Base-by-base conservation (phyloP, 2,888 invertebrate species). In the Antheraea assamensis region DNA sequence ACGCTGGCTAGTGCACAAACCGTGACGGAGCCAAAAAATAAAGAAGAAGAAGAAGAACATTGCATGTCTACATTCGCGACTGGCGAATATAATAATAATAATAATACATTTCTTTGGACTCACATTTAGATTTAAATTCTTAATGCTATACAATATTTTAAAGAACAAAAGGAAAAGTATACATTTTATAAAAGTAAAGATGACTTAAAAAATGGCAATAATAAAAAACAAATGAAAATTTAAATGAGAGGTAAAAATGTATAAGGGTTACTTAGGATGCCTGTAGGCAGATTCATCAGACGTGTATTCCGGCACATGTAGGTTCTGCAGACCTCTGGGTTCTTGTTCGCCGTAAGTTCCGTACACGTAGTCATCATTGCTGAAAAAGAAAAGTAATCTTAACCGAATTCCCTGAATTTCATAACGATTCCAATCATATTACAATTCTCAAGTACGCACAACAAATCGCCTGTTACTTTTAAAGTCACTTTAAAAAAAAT, bases 261-360 rank as follows among this genome's bases (percentile, higher is more conserved):
- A 30, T 24, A 21, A n/a, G 72, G 85, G 92, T 87, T 77, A 92
- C 93, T 92, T 93, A 78, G 81, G 85, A 75, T 93, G 92, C 73
- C 93, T 87, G 68, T 89, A 79, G 52, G 82, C 84, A 8, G 91
- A 87, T 30, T 94, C 94, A 35, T 93, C 94, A 66, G 88, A 82
- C 0, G 90, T 82, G 75, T 93, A 94, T 70, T 94, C 94, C 31
- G 66, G 71, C 78, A 84, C 77, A 75, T 87, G 90, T 27, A 92
- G 74, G 0, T 87, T 85, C 82, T 93, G 93, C 71, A 91, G 80
- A 1, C 90, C 91, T 2, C 93, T 89, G 0, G 89, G 88, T 73
- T 94, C 94, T 73, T 90, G 91, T 71, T 94, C 94, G 0, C 88
- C 90, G 72, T 92, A 94, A 76, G 81, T 85, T 19, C 89, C 91